Percentiles rank a stretch among this genome's conserved stretches.
These are phyloP conservation scores for Lutraria rhynchaena DNA, from an alignment of 1,140 invertebrate species.

Conservation along the genomic window DNA sequence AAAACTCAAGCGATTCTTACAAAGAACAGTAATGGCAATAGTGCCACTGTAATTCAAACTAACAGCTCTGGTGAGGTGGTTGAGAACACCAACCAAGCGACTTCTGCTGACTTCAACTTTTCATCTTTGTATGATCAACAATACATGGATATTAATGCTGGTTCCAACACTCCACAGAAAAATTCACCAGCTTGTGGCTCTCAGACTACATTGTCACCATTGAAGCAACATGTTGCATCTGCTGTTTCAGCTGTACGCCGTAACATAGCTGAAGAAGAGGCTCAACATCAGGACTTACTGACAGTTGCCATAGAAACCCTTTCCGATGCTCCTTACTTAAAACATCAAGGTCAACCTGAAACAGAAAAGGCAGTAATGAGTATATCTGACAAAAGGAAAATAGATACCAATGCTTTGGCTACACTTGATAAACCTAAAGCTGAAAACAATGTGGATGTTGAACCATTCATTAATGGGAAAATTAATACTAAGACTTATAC, in stretches of 20 bases:
- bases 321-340: slow-evolving; percentile 28
- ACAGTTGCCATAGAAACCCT: slow-evolving; percentile 55
- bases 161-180: slow-evolving; percentile 12
- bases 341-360: slow-evolving; percentile 1
- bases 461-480: slow-evolving; percentile 50
- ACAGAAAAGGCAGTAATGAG: slow-evolving; percentile 20
- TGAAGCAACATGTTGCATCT: background rate
- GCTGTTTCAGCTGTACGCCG: background rate
- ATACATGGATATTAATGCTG: slow-evolving; percentile 50
- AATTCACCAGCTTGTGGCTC: background rate
- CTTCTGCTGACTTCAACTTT: slow-evolving; percentile 22
- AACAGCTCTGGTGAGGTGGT: background rate
- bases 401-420: background rate
- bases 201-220: background rate
- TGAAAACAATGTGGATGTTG: background rate
- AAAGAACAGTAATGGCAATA: background rate
- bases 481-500: slow-evolving; percentile 50
- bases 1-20: background rate
- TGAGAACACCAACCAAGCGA: background rate
- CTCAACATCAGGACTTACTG: slow-evolving; percentile 55
- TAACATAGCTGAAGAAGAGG: slow-evolving; percentile 27
- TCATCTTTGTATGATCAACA: slow-evolving; percentile 34
- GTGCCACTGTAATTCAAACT: background rate
- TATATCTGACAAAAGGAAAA: background rate
- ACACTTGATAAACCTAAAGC: background rate